Conservation (phyloP, 1,140 invertebrate species). For the Pogonomyrmex barbatus region DNA sequence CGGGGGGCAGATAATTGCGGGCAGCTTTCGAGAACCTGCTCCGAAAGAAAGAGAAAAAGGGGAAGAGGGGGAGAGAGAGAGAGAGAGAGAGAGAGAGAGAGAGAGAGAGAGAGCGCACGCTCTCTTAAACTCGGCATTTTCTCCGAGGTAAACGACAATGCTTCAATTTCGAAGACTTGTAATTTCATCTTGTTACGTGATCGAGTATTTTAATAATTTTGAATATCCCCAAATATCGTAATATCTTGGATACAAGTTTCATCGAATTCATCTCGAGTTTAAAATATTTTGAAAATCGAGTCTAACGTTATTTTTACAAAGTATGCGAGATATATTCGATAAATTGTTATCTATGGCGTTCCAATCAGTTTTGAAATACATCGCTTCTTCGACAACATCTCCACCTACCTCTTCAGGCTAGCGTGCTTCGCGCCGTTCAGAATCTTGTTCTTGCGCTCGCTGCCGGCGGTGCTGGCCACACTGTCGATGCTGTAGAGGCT, state of each 20-base stretch:
- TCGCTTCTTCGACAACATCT: neutral
- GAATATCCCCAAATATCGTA: neutral
- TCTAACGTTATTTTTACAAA: neutral
- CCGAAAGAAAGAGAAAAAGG: neutral
- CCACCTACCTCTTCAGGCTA: slow-evolving; percentile 86
- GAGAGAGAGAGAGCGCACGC: neutral
- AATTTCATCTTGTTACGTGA: neutral
- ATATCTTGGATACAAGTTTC: neutral
- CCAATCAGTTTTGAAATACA: neutral
- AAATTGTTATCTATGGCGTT: neutral
- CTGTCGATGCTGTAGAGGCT: slow-evolving; percentile 85
- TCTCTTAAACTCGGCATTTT: slow-evolving; percentile 18
- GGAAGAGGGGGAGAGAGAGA: neutral
- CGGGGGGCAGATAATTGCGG: slow-evolving; percentile 33
- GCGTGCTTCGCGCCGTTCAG: slow-evolving; percentile 86
- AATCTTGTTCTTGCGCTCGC: slow-evolving; percentile 83
- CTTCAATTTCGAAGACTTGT: neutral
- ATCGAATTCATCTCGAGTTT: neutral
- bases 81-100: neutral
- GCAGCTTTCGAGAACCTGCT: slow-evolving; percentile 24
- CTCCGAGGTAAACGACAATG: neutral
- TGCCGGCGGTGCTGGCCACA: slow-evolving; percentile 83
- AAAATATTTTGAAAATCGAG: neutral
- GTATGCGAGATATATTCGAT: neutral
- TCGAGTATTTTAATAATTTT: neutral